phyloP scores from a whole-genome alignment of 2,797 vertebrate genomes.

The Erithacus rubecula region DNA sequence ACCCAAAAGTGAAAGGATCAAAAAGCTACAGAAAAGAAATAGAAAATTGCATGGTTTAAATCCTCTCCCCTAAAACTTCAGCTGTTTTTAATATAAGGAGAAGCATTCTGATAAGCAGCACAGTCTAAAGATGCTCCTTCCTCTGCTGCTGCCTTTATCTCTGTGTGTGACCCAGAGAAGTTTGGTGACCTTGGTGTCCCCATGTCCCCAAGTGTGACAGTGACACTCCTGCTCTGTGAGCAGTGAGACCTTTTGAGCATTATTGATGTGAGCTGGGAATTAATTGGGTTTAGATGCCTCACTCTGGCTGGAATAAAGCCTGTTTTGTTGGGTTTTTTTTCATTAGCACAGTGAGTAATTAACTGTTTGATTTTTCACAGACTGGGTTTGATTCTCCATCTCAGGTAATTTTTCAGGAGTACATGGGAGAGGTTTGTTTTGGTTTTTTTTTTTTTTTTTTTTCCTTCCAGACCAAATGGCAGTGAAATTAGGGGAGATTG shows the following conservation, averaged over 20 bases:
- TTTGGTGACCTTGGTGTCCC: accelerated
- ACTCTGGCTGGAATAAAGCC: neutral
- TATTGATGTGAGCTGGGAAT: neutral
- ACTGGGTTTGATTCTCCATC: neutral
- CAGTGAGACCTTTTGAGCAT: accelerated
- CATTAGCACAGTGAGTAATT: neutral
- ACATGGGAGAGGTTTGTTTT: no score
- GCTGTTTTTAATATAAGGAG: neutral
- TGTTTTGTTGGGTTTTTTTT: neutral
- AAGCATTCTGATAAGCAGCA: neutral
- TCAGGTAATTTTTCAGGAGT: neutral
- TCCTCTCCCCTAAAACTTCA: neutral
- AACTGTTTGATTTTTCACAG: neutral
- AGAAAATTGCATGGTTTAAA: slow-evolving; percentile 2
- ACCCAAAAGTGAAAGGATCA: slow-evolving; percentile 33
- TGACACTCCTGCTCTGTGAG: neutral
- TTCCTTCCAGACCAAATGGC: neutral
- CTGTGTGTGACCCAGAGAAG: neutral
- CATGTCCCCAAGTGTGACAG: neutral
- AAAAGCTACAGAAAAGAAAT: slow-evolving; percentile 19
- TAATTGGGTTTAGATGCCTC: neutral
- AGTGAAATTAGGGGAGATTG: neutral
- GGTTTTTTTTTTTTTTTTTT: neutral
- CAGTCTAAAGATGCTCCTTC: neutral
- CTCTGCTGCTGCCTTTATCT: neutral